Base-by-base conservation (phyloP, 2,113 vertebrate species). In the Irena cyanogastra region DNA sequence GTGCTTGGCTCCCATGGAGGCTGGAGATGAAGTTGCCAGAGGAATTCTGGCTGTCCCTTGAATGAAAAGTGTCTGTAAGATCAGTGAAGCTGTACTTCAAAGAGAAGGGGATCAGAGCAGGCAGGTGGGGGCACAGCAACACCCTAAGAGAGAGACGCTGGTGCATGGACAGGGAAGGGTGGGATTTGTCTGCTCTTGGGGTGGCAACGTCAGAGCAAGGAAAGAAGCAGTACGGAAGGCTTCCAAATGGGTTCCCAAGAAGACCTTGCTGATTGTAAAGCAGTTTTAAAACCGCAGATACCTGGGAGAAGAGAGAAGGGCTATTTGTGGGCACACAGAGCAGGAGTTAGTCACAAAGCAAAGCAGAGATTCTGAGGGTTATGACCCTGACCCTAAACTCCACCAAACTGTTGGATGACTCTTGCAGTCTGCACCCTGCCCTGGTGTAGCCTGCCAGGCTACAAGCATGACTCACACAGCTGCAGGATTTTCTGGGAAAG, bases 111-210 rank as follows among this genome's bases (percentile, higher is more conserved):
- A 20, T 59, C 37, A 59, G 27, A 66, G 37, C 33, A 66, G 60
- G 27, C 33, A 74, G 15, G 14, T 50, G 59, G 14, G 59, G 33
- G 18, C 52, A 74, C 52, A 81, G 68, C 68, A 81, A 28, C 50
- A 33, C 16, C 13, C 52, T 7, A 7, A 52, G 27, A 59, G 50
- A 89, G 50, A 0, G 0, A 16, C 28, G 37, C 22, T 33, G 27
- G 30, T 37, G 44, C 31, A 16, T 16, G 59, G 44, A 52, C 14
- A 16, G 17, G 60, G 52, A 33, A 65, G 17, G 17, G 35, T 68
- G 21, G 52, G 31, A 44, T 64, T 65, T 50, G 28, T 39, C 66
- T 49, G 75, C 42, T 52, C 42, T 49, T 35, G 35, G 59, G 27
- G 26, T 44, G 50, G 37, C 15, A 57, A 13, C 31, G 28, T 20